Base-by-base conservation (phyloP, 92 coral and sea anemone species). In the Phenganax subtilis region DNA sequence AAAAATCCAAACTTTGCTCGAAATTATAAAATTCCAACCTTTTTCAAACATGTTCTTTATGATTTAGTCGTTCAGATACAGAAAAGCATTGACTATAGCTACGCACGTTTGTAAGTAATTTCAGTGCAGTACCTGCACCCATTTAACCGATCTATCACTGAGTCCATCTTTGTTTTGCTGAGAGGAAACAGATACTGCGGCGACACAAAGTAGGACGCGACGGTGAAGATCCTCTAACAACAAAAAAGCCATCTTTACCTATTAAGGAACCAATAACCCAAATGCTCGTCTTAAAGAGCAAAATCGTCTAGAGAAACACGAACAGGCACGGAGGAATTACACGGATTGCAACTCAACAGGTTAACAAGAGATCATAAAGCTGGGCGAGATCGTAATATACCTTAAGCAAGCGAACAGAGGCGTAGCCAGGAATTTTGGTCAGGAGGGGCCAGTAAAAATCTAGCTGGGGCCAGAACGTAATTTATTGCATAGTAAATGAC, bases 121-220 rank as follows among this genome's bases (percentile, higher is more conserved):
- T 14, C 5, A 37, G 47, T 5, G 47, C 70, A 64, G 29, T 79
- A 79, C 83, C 83, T 79, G 63, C 72, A 64, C 83, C 83, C 83
- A 79, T 62, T 79, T 79, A 54, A 79, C 57, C n/a, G 83, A 79
- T 79, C 65, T 79, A 12, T 79, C 68, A 28, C 44, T 53, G 51
- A 79, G 63, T 57, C 56, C 70, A 58, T 76, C 81, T 17, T 44
- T 31, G 58, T 79, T 58, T 51, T 79, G 83, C 10, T 79, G 83
- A 52, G 31, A 17, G 25, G 83, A 79, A 0, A 51, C 83, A 62
- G 74, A 12, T 10, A 79, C 83, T 17, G 83, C 83, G 10, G 74
- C 15, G 7, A 79, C 74, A 79, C 83, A 79, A 9, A 11, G 67
- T 61, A 79, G 51, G 15, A 79, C 83, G 27, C 63, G 83, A 10